Base-by-base conservation (phyloP, 1,140 invertebrate genomes). In the Sycobia sp. region DNA sequence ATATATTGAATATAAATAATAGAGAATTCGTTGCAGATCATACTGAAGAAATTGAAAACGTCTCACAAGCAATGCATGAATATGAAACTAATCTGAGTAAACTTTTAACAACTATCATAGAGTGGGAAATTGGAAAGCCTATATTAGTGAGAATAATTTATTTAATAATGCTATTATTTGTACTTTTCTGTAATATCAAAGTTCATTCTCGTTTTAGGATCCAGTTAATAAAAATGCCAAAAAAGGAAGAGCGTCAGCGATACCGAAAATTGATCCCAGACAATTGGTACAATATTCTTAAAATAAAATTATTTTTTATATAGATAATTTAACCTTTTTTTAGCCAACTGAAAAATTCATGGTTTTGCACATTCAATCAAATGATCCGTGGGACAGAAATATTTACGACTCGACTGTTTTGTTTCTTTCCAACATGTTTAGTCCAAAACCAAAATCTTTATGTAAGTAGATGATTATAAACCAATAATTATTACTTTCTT, bases 341-440 rank as follows among this genome's bases (percentile, higher is more conserved):
- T 34, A 62, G 34, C 34, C 46, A 9, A 46, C n/a, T 3, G 66
- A 62, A 16, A 49, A 55, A 18, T 69, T 74, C 38, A 57, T 67
- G n/a, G 34, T 72, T n/a, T 77, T 73, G 74, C 65, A 74, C 27
- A 54, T 73, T 20, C 66, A 27, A 18, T 41, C 65, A 1, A 54
- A 16, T 0, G 69, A 76, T 69, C 73, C 75, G 9, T 74, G 71
- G 73, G 44, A 69, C 27, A 29, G 55, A 2, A 47, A 50, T 2
- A 69, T 70, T 10, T 69, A 71, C 34, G 47, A 76, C 2, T 1
- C 55, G 1, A 44, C 73, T 0, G 25, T 69, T n/a, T 49, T 44
- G 25, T n/a, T n/a, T n/a, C n/a, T n/a, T n/a, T n/a, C n/a, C n/a
- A n/a, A n/a, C n/a, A n/a, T n/a, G n/a, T n/a, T n/a, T n/a, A n/a